Evolutionary conservation across 2,797 vertebrate species (phyloP).

Genomic region (Podarcis siculus): DNA sequence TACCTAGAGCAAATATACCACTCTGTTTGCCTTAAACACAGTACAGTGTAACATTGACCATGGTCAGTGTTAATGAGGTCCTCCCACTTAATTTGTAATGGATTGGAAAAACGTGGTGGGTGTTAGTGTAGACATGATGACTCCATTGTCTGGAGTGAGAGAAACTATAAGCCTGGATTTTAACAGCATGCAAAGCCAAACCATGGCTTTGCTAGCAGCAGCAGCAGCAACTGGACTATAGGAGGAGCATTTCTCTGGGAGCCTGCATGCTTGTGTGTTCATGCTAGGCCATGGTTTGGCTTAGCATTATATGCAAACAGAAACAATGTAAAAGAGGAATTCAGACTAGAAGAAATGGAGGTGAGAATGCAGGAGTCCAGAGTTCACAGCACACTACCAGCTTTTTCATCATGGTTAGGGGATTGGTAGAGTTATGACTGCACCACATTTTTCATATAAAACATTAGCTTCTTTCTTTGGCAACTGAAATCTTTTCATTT

Average conservation of each 20-base stretch:
- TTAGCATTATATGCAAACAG: too few species aligned
- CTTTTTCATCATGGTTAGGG: background rate
- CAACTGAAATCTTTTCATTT: constrained; percentile 3
- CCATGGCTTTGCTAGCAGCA: too few species aligned
- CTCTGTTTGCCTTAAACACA: background rate
- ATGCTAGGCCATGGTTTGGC: too few species aligned
- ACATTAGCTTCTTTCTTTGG: background rate
- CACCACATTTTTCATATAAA: background rate
- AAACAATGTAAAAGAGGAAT: too few species aligned
- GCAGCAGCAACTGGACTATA: background rate
- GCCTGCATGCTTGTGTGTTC: too few species aligned
- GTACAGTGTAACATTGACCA: background rate
- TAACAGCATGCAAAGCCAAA: too few species aligned
- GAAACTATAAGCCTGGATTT: too few species aligned
- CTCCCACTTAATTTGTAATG: background rate
- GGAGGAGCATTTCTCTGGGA: too few species aligned
- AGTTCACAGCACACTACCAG: background rate
- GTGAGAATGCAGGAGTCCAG: background rate
- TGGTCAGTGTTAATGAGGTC: background rate
- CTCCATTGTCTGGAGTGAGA: too few species aligned
- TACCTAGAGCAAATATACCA: background rate
- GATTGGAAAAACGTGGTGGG: background rate
- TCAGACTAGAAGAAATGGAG: background rate
- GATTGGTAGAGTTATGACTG: background rate
- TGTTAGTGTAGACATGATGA: background rate